phyloP scores from a whole-genome alignment of 2,797 vertebrate species.

The Sarcophilus harrisii region DNA sequence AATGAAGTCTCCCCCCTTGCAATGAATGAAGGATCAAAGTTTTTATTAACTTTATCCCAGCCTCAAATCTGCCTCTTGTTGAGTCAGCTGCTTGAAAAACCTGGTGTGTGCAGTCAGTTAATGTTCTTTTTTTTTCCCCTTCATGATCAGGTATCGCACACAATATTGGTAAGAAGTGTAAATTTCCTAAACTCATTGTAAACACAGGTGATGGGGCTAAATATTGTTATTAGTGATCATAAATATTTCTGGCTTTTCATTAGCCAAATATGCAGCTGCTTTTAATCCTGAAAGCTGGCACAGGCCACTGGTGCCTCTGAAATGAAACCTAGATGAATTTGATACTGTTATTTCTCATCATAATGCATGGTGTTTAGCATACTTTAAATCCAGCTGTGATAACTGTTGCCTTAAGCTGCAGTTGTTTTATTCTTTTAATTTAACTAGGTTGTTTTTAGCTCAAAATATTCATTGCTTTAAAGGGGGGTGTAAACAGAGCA shows the following conservation, averaged over 20 bases:
- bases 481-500: conserved; percentile 28
- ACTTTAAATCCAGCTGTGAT: conserved; percentile 74
- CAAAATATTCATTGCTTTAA: background rate
- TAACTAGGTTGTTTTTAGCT: conserved; percentile 51
- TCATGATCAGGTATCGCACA: conserved; percentile 33
- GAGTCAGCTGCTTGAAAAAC: conserved; percentile 85
- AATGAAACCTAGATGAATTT: conserved; percentile 60
- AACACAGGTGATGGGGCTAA: conserved; percentile 59
- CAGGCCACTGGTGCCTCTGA: conserved; percentile 42
- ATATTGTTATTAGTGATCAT: conserved; percentile 68
- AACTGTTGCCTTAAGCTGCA: conserved; percentile 65
- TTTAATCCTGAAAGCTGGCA: conserved; percentile 68
- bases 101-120: conserved; percentile 80
- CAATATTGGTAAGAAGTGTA: conserved; percentile 36
- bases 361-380: conserved; percentile 51
- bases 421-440: conserved; percentile 58
- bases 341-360: conserved; percentile 63
- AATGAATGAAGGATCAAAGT: conserved; percentile 45
- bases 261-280: conserved; percentile 75
- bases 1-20: conserved; percentile 81
- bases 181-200: conserved; percentile 40
- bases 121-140: conserved; percentile 59
- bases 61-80: conserved; percentile 84
- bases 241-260: conserved; percentile 68
- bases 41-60: conserved; percentile 84